These are phyloP conservation scores for Leptopilina clavipes DNA, from an alignment of 1,140 invertebrate genomes.

Conservation along the genomic window DNA sequence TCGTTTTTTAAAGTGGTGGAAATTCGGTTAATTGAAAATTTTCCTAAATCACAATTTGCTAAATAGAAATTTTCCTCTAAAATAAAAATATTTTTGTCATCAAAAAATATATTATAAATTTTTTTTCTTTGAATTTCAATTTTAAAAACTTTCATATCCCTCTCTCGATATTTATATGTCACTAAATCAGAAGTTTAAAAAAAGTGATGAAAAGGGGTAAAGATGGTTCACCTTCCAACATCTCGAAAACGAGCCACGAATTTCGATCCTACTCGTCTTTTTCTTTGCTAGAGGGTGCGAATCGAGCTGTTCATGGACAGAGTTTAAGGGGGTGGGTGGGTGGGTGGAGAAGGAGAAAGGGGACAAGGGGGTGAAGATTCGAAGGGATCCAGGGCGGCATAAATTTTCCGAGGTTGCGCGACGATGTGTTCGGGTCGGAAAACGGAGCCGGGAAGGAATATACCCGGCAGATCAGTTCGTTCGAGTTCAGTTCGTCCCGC, in stretches of 20 bases:
- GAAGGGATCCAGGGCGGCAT: slow-evolving; percentile 52
- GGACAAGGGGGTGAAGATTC: slow-evolving; percentile 35
- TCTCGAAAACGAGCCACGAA: slow-evolving; percentile 25
- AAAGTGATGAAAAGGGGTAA: neutral
- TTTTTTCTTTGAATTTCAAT: no score
- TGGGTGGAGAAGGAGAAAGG: neutral
- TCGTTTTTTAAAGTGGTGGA: no score
- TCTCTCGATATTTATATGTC: no score
- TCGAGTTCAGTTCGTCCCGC: slow-evolving; percentile 43
- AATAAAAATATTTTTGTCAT: no score
- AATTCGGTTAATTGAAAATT: no score
- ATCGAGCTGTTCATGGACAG: neutral
- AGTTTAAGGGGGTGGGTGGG: neutral
- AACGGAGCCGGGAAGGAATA: slow-evolving; percentile 52
- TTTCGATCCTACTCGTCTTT: slow-evolving; percentile 1
- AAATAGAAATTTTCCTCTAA: no score
- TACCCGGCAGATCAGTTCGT: slow-evolving; percentile 43
- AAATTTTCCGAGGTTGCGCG: slow-evolving; percentile 67
- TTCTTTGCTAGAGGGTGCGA: neutral
- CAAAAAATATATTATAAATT: no score
- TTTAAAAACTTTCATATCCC: no score
- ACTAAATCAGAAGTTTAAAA: neutral
- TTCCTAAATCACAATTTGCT: no score
- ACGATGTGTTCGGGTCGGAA: slow-evolving; percentile 47
- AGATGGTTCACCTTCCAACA: neutral